A percentile compares a stretch with the other conserved stretches of the same genome.
Conservation (phyloP, 2,113 vertebrate genomes). For the Castor canadensis region DNA sequence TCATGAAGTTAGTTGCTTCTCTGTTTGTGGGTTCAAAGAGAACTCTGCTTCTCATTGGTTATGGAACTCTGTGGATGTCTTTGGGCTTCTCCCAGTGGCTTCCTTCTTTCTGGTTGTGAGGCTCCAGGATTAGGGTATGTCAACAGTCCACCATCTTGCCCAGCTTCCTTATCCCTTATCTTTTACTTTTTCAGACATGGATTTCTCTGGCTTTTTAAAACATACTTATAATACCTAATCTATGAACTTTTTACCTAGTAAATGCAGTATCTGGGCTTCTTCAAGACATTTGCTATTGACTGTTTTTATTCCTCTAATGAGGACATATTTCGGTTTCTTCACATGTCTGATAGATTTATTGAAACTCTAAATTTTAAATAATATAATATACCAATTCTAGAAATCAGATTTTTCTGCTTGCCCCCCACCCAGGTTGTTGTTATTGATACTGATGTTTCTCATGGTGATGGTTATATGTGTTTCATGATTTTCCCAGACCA, state of each 20-base stretch:
- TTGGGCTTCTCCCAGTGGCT: too few relatives aligned
- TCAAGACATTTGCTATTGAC: not conserved
- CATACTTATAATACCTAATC: not conserved
- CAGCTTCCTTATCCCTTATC: too few relatives aligned
- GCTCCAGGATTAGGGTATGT: too few relatives aligned
- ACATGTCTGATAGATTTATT: not conserved
- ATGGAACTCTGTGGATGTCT: too few relatives aligned
- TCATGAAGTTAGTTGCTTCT: too few relatives aligned
- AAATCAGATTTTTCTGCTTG: not conserved
- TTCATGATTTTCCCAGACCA: not conserved
- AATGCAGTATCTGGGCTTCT: not conserved
- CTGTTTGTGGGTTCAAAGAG: too few relatives aligned
- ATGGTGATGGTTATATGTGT: not conserved
- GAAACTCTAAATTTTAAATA: not conserved
- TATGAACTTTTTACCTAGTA: not conserved
- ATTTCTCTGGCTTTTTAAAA: not conserved
- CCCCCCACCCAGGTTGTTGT: not conserved
- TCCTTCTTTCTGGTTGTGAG: too few relatives aligned
- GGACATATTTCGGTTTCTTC: not conserved
- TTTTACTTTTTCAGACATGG: not conserved
- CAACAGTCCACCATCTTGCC: too few relatives aligned
- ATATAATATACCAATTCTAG: not conserved
- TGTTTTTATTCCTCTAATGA: not conserved
- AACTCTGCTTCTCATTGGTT: too few relatives aligned
- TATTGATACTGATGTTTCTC: not conserved